Conservation (phyloP, 2,113 vertebrate species). For the Hippoglossus stenolepis region DNA sequence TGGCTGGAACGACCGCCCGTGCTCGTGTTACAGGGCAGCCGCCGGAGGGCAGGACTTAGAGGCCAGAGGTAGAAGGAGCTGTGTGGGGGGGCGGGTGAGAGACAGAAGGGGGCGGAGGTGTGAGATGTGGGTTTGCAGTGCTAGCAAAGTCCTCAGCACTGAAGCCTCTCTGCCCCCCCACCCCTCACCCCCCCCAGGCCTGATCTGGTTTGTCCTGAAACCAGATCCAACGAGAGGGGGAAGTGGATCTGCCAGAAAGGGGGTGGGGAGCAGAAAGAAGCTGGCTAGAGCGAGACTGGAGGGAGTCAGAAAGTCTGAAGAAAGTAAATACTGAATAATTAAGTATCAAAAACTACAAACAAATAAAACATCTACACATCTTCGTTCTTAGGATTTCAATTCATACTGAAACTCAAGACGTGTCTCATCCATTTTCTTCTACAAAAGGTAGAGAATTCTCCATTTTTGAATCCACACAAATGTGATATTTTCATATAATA, state of each 20-base stretch:
- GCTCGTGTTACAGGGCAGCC: slow-evolving; percentile 72
- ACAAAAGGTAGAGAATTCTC: background rate
- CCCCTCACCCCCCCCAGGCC: slow-evolving; percentile 17
- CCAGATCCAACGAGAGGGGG: slow-evolving; percentile 44
- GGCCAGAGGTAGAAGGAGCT: slow-evolving; percentile 15
- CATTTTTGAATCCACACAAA: too few species aligned
- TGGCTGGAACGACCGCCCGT: slow-evolving; percentile 55
- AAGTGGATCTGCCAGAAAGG: slow-evolving; percentile 29
- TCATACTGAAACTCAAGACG: too few species aligned
- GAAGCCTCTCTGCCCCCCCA: slow-evolving; percentile 20
- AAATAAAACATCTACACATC: background rate
- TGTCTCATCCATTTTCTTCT: background rate
- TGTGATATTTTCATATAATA: too few species aligned
- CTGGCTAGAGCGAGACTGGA: background rate
- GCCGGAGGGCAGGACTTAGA: background rate
- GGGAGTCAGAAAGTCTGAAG: background rate
- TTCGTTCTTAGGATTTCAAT: too few species aligned
- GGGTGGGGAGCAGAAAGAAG: slow-evolving; percentile 13
- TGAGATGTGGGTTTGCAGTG: slow-evolving; percentile 65
- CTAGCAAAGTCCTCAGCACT: slow-evolving; percentile 74
- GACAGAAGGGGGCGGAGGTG: slow-evolving; percentile 26
- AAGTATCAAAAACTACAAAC: background rate
- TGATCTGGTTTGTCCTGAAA: slow-evolving; percentile 58
- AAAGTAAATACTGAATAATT: background rate
- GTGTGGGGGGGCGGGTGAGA: background rate